phyloP scores from a whole-genome alignment of 1,140 invertebrate species.

The Nylanderia fulva region DNA sequence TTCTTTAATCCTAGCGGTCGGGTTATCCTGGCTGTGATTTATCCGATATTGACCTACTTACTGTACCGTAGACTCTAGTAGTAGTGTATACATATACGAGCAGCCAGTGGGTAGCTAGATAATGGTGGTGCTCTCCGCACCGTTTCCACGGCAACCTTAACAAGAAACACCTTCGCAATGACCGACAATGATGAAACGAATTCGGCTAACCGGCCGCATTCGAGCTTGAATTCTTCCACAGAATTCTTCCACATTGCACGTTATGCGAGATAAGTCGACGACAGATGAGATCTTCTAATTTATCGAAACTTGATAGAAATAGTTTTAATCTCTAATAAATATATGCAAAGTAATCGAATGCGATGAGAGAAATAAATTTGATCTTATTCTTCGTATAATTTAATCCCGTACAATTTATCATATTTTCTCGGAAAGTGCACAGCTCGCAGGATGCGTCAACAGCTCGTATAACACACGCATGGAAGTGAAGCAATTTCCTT shows the following conservation, averaged over 20 bases:
- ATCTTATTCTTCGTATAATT: not conserved
- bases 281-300: not conserved
- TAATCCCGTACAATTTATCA: not conserved
- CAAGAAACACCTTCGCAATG: conserved; percentile 82
- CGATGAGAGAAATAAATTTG: not conserved
- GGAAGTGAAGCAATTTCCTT: conserved; percentile 63
- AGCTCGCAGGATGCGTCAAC: not conserved
- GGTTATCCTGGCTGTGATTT: conserved; percentile 77
- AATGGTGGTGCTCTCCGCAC: conserved; percentile 79
- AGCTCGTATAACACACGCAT: not conserved
- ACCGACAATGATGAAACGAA: conserved; percentile 69
- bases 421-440: not conserved
- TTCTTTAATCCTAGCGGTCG: conserved; percentile 32
- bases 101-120: conserved; percentile 62
- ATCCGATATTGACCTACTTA: conserved; percentile 83
- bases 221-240: not conserved
- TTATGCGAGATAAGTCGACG: not conserved
- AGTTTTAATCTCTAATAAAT: not conserved
- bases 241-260: too few relatives aligned
- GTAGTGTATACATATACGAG: conserved; percentile 60
- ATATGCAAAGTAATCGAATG: not conserved
- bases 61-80: conserved; percentile 45
- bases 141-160: conserved; percentile 85
- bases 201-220: not conserved
- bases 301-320: not conserved